phyloP scores from a whole-genome alignment of 2,888 invertebrate species.

The Nemoura dubitans region DNA sequence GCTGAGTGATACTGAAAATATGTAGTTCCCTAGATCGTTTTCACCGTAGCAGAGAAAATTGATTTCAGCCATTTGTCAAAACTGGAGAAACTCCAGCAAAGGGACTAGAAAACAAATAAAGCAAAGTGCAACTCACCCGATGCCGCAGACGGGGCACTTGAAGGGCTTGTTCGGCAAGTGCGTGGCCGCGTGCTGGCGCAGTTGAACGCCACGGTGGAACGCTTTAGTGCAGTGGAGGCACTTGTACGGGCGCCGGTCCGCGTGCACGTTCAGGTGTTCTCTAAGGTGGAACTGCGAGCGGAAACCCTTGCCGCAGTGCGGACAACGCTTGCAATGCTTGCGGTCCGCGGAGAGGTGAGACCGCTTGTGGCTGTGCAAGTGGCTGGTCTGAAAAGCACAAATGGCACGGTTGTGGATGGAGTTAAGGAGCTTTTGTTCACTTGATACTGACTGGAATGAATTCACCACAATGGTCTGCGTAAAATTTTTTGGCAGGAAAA shows the following conservation, averaged over 20 bases:
- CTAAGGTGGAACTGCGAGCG: conserved; percentile 61
- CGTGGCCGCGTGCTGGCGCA: conserved; percentile 57
- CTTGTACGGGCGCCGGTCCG: conserved; percentile 56
- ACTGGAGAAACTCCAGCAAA: no score
- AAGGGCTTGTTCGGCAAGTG: conserved; percentile 55
- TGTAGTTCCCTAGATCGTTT: no score
- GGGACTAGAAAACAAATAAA: no score
- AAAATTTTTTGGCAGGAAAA: no score
- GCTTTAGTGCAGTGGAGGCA: conserved; percentile 61
- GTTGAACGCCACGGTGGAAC: conserved; percentile 58
- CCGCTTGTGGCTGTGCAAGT: conserved; percentile 57
- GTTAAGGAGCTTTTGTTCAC: no score
- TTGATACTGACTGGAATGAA: no score
- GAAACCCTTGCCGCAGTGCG: conserved; percentile 61
- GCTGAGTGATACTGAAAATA: no score
- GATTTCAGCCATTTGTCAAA: no score
- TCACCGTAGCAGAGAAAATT: no score
- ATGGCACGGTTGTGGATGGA: no score
- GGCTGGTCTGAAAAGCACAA: conserved; percentile 51
- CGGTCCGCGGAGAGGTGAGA: conserved; percentile 56
- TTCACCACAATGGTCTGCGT: no score
- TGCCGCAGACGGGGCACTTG: conserved; percentile 56
- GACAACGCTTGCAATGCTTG: conserved; percentile 59
- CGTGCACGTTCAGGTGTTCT: conserved; percentile 62
- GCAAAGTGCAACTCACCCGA: conserved; percentile 37